Conservation (phyloP, 2,888 invertebrate species). For the Noctua janthina region DNA sequence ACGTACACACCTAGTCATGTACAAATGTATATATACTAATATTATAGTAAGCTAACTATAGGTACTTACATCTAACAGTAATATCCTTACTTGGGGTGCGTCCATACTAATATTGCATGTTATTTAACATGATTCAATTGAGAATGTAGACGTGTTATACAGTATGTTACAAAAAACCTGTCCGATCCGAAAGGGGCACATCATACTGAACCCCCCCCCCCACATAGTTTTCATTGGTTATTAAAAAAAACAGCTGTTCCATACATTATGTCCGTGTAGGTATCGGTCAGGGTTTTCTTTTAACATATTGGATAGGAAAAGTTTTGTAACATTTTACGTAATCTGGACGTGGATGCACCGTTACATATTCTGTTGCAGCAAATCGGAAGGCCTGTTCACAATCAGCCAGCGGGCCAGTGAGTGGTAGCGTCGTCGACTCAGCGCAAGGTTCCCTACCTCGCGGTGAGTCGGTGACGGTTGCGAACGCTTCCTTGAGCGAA, state of each 20-base stretch:
- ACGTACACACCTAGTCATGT: background rate
- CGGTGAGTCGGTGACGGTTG: background rate
- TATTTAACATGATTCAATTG: background rate
- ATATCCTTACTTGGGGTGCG: slow-evolving; percentile 34
- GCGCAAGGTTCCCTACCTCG: background rate
- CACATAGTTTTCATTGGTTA: too few relatives aligned
- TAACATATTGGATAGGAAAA: too few relatives aligned
- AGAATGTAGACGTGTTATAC: background rate
- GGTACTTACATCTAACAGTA: slow-evolving; percentile 36
- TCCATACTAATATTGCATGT: background rate
- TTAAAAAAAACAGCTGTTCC: too few relatives aligned
- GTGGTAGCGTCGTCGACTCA: too few relatives aligned
- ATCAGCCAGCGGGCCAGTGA: background rate
- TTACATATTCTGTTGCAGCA: slow-evolving; percentile 15
- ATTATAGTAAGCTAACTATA: slow-evolving; percentile 51
- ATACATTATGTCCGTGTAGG: too few relatives aligned
- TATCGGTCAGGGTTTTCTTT: too few relatives aligned
- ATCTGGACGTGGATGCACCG: slow-evolving; percentile 4
- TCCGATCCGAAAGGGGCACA: too few relatives aligned
- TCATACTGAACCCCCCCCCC: too few relatives aligned
- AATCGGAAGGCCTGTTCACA: background rate
- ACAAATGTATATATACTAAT: slow-evolving; percentile 35
- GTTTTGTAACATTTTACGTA: background rate
- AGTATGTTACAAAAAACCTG: too few relatives aligned
- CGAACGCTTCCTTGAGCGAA: background rate